Percentiles rank a stretch among this genome's conserved stretches.
Conservation (phyloP, 2,797 vertebrate genomes). For the Florisuga fusca region DNA sequence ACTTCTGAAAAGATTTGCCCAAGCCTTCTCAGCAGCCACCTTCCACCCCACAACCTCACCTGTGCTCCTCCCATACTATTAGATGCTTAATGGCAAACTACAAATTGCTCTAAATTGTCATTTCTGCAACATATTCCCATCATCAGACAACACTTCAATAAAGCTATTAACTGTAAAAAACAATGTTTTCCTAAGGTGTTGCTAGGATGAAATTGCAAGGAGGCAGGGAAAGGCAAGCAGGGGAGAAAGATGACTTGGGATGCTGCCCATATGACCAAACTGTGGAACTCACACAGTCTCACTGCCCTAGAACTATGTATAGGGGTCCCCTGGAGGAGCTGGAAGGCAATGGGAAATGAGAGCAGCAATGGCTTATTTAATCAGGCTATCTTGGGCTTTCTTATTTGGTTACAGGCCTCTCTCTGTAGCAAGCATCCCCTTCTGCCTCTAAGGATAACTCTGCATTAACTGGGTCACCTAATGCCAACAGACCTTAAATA, state of each 20-base stretch:
- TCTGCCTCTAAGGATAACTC: background rate
- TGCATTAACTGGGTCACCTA: constrained; percentile 21
- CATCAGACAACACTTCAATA: background rate
- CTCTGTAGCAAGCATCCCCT: background rate
- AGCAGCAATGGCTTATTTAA: background rate
- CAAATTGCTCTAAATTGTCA: background rate
- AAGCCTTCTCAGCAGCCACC: background rate
- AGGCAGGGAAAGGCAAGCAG: background rate
- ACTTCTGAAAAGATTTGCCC: background rate
- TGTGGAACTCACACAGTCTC: accelerated
- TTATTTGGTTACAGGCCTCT: background rate
- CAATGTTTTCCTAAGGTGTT: accelerated
- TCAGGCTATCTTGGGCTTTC: background rate
- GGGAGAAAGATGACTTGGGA: background rate
- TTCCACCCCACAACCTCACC: background rate
- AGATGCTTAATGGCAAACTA: background rate
- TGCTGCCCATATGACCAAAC: background rate
- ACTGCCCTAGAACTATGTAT: background rate
- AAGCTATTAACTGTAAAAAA: background rate
- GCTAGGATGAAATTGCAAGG: background rate
- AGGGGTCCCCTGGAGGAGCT: background rate
- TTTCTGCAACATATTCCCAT: background rate
- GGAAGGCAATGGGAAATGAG: background rate
- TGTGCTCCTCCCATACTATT: background rate
- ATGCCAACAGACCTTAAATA: background rate